These are phyloP conservation scores for Romanomermis culicivorax DNA, from an alignment of 2,888 invertebrate genomes.

Conservation along the genomic window DNA sequence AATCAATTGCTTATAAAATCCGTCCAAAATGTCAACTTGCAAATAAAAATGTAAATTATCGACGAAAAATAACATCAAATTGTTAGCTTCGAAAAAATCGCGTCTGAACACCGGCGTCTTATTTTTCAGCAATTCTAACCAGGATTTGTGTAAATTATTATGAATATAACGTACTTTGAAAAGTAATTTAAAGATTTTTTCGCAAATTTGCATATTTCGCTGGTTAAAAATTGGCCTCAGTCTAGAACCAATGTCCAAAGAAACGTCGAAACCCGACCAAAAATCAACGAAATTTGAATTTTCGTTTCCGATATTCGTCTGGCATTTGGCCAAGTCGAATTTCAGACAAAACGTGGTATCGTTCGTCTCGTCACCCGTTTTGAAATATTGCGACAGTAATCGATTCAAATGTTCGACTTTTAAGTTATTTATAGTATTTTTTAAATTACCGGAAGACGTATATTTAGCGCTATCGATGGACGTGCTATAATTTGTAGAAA, in stretches of 20 bases:
- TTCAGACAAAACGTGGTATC: too few relatives aligned
- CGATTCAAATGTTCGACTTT: too few relatives aligned
- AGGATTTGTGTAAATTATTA: background rate
- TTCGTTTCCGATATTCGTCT: background rate
- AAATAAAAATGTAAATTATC: slow-evolving; percentile 1
- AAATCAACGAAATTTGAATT: background rate
- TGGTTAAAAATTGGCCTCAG: background rate
- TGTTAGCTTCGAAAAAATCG: background rate
- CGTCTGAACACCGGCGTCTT: background rate
- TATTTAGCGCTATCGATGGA: too few relatives aligned
- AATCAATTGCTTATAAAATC: background rate
- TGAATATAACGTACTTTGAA: background rate
- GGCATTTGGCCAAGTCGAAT: too few relatives aligned
- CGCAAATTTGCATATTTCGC: background rate
- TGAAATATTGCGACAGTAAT: too few relatives aligned
- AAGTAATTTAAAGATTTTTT: background rate
- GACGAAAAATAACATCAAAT: background rate
- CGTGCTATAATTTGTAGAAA: too few relatives aligned
- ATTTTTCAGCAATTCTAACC: background rate
- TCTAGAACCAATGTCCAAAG: background rate
- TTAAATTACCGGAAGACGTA: too few relatives aligned
- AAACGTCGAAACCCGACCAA: background rate
- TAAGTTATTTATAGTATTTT: too few relatives aligned
- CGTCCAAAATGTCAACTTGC: background rate
- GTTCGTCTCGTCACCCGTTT: too few relatives aligned